Base-by-base conservation (phyloP, 2,797 vertebrate genomes). In the Catostomus latipinnis region DNA sequence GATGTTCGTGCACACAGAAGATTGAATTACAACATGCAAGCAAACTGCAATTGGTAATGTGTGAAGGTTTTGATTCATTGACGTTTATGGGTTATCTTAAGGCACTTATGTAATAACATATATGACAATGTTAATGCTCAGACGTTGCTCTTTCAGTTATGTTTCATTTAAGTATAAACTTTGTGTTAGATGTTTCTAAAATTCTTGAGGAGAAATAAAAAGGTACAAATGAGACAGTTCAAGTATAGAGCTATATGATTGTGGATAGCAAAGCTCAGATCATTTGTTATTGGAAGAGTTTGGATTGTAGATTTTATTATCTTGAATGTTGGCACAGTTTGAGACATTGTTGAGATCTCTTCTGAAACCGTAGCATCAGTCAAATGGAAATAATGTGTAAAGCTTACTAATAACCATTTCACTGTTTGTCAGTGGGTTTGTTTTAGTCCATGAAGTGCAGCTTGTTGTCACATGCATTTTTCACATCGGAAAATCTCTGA, bases 401-500 rank as follows among this genome's bases (percentile, higher is more conserved):
- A 80, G 81, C 71, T 86, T 85, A 83, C 60, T 48, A 16, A 6
- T 77, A 63, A 80, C 78, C 82, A 81, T 67, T 80, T 82, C 74
- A 71, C 69, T 4, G 60, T 4, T 8, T 61, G 22, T 54, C 52
- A 67, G 61, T 60, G 34, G 58, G 68, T 18, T 76, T 66, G 67
- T 76, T 57, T 57, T 65, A 14, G 10, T 9, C 43, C 14, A 65
- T 56, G 71, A 78, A 81, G 81, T 81, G 68, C 68, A 82, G 65
- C 62, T 67, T 71, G 62, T 8, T 67, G 82, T 62, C 78, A 87
- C 85, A 71, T 90, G 80, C 76, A 89, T 90, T 81, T 86, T 91
- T 89, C 78, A 88, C 82, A 0, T 65, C 76, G 90, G 90, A 92
- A 93, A 90, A 82, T 87, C 82, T 62, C 77, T 18, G 80, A 66